Percentiles rank a stretch among this genome's conserved stretches.
These are phyloP conservation scores for Heliothis subflexa DNA, from an alignment of 1,140 invertebrate species.

Conservation along the genomic window DNA sequence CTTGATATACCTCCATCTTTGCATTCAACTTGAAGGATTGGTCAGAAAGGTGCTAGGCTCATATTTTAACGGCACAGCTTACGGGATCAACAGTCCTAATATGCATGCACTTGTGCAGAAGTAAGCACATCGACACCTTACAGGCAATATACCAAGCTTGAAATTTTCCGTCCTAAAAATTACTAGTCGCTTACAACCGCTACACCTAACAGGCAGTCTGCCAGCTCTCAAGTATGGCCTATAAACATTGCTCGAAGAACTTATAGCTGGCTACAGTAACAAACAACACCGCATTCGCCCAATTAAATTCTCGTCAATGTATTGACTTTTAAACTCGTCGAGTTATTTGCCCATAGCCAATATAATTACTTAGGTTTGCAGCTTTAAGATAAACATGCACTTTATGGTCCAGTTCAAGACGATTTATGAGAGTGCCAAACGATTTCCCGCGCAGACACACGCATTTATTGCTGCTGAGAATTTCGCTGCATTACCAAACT, in stretches of 20 bases:
- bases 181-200: not conserved
- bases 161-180: not conserved
- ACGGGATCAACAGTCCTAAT: too few species aligned
- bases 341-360: constrained; percentile 34
- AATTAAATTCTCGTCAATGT: constrained; percentile 39
- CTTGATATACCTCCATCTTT: too few species aligned
- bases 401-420: constrained; percentile 21
- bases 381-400: constrained; percentile 27
- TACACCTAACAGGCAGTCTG: not conserved
- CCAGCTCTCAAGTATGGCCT: not conserved
- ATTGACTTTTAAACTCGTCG: constrained; percentile 40
- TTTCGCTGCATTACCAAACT: constrained; percentile 2
- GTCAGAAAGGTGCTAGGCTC: too few species aligned
- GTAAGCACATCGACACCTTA: too few species aligned
- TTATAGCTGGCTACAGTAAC: not conserved
- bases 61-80: too few species aligned
- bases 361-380: constrained; percentile 30
- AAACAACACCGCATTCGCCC: constrained; percentile 4
- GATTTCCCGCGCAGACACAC: not conserved
- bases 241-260: constrained; percentile 2
- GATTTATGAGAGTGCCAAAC: constrained; percentile 30
- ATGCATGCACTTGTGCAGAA: too few species aligned
- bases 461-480: constrained; percentile 13
- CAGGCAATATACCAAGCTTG: not conserved
- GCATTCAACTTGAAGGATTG: too few species aligned